Evolutionary conservation across 2,888 invertebrate species (phyloP), one percentile per base, ranked within the genome.

Genomic region (Hermodice carunculata): DNA sequence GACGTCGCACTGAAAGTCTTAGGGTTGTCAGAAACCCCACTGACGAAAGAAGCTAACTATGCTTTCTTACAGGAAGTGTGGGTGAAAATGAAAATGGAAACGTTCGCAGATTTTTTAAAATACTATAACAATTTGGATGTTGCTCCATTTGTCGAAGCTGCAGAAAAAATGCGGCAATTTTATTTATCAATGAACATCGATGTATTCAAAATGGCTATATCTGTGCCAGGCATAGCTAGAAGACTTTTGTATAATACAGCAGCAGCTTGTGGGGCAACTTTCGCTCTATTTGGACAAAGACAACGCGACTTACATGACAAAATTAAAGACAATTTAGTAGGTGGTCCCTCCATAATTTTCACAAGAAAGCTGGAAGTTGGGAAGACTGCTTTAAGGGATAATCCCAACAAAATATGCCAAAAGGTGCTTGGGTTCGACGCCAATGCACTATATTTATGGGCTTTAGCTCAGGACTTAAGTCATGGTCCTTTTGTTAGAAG

Each of bases 41-140:
- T n/a, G n/a, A n/a, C n/a, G n/a, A n/a, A n/a, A n/a, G n/a, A n/a
- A n/a, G 28, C 3, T 24, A 29, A 40, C 28, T 46, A 26, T 46
- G 5, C 24, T 3, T 46, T 11, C 8, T 48, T 54, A 19, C 14
- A 3, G 2, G 2, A 19, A 40, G 5, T 40, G 11, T 11, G 14
- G 8, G 22, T 3, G 40, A 22, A 54, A 8, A 37, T 24, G 6
- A 37, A 37, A 2, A 54, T 54, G 54, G 3, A 24, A 11, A 6
- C 58, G 22, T 58, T 58, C 14, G 4, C 2, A 5, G 58, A 58
- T 29, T 58, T 43, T 28, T 46, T 58, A 22, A 22, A 6, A 2
- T 32, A 44, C 19, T 58, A 58, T 28, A 58, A 58, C 24, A 58
- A 58, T 14, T n/a, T 31, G 14, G 53, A 53, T 32, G 53, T 53